These are phyloP conservation scores for Semotilus atromaculatus DNA, from an alignment of 2,797 vertebrate species.

Conservation along the genomic window DNA sequence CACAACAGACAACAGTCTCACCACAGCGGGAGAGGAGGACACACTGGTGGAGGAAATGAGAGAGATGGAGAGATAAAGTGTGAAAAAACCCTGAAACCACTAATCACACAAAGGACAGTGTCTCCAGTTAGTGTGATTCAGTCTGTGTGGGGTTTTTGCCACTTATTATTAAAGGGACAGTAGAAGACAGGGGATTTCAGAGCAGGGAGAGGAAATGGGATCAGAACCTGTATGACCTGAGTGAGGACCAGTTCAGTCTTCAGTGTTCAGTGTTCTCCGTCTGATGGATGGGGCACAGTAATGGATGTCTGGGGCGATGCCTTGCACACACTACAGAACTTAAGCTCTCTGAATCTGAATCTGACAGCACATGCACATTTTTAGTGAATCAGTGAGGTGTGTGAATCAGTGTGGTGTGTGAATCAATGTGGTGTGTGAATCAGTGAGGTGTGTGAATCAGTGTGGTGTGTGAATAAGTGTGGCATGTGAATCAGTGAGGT, in stretches of 20 bases:
- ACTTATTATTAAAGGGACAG: neutral
- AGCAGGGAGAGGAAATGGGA: neutral
- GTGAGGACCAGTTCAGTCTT: neutral
- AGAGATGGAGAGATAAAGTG: conserved; percentile 35
- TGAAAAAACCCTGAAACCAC: neutral
- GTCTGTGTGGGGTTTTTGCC: neutral
- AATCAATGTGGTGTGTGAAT: no score
- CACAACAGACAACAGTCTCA: conserved; percentile 17
- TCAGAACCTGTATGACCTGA: neutral
- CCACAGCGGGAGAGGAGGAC: conserved; percentile 45
- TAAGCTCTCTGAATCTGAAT: neutral
- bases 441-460: no score
- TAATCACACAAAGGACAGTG: neutral
- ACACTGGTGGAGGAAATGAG: conserved; percentile 41
- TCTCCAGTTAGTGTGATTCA: neutral
- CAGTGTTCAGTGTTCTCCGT: neutral
- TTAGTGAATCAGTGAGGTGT: no score
- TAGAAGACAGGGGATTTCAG: neutral
- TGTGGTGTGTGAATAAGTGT: no score
- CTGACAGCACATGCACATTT: neutral
- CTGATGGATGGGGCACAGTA: neutral
- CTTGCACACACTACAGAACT: neutral
- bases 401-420: no score
- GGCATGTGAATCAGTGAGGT: no score
- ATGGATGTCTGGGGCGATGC: neutral